These are phyloP conservation scores for Yponomeuta malinellus DNA, from an alignment of 2,888 invertebrate species.

Conservation along the genomic window DNA sequence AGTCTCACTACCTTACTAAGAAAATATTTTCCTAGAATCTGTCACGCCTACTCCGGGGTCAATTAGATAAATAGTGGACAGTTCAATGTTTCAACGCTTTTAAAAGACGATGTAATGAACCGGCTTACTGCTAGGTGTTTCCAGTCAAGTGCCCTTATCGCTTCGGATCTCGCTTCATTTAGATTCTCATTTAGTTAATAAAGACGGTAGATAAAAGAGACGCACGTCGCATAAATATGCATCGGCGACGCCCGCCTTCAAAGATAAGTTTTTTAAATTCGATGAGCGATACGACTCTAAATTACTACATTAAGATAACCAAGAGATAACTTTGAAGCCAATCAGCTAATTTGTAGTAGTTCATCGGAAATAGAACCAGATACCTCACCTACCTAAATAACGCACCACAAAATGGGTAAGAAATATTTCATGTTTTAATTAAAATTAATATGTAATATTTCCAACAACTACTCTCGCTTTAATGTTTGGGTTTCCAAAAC, in stretches of 20 bases:
- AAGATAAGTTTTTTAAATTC: conserved; percentile 48
- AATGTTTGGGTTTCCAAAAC: conserved; percentile 45
- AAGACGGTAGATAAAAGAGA: conserved; percentile 56
- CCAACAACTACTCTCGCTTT: conserved; percentile 25
- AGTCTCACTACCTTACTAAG: not conserved
- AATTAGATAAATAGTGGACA: conserved; percentile 44
- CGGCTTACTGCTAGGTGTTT: conserved; percentile 53
- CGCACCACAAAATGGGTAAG: not conserved
- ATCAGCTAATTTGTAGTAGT: conserved; percentile 14
- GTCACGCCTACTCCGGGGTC: conserved; percentile 8
- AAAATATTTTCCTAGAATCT: conserved; percentile 4
- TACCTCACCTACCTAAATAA: not conserved
- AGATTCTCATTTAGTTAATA: conserved; percentile 69
- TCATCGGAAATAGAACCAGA: conserved; percentile 4
- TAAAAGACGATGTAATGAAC: conserved; percentile 58
- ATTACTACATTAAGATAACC: conserved; percentile 60
- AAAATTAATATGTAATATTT: conserved; percentile 17
- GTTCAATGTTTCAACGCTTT: conserved; percentile 38
- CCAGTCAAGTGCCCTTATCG: conserved; percentile 65
- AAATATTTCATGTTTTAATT: conserved; percentile 18
- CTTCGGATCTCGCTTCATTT: conserved; percentile 68
- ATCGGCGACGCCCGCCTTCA: conserved; percentile 34
- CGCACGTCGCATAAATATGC: conserved; percentile 57
- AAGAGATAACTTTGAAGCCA: conserved; percentile 43
- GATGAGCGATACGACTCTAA: conserved; percentile 51